Evolutionary conservation across 37 sponge, comb jelly and placozoan genomes (phyloP).

Genomic region (Hexactinellida sp.): DNA sequence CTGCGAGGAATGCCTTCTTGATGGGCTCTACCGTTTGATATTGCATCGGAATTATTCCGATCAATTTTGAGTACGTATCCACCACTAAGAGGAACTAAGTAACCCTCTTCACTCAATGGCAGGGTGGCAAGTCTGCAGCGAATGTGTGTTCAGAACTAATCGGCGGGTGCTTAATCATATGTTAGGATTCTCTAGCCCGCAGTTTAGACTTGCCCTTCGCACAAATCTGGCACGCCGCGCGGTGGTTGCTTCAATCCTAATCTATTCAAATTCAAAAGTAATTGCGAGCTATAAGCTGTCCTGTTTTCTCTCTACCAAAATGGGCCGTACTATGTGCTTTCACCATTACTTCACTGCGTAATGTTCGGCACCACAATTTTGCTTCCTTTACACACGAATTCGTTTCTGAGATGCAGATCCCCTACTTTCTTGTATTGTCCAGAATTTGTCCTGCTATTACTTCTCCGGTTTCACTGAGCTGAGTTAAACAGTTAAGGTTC

Average conservation of each 20-base stretch:
- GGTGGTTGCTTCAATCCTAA: not conserved
- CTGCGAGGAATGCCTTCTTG: slow-evolving; percentile 9
- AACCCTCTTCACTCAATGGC: not conserved
- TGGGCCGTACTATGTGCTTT: slow-evolving; percentile 8
- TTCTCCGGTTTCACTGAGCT: slow-evolving; percentile 8
- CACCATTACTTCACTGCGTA: not conserved
- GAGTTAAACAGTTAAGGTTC: not conserved
- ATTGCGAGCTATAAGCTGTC: slow-evolving; percentile 8
- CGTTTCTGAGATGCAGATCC: not conserved
- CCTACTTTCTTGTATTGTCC: not conserved
- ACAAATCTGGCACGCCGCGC: not conserved
- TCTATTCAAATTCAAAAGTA: not conserved
- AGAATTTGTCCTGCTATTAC: not conserved
- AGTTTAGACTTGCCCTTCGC: not conserved
- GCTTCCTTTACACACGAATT: not conserved
- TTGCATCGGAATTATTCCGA: not conserved
- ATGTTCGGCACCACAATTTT: not conserved
- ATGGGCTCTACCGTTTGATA: not conserved
- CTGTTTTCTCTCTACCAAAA: not conserved
- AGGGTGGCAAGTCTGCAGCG: slow-evolving; percentile 5
- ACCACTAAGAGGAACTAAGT: not conserved
- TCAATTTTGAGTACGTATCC: not conserved
- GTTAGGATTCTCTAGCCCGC: not conserved
- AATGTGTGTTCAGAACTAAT: slow-evolving; percentile 1
- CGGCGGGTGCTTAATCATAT: not conserved